Evolutionary conservation across 2,113 vertebrate genomes (phyloP), one percentile per base, ranked within the genome.

Genomic region (Apeltes quadracus): DNA sequence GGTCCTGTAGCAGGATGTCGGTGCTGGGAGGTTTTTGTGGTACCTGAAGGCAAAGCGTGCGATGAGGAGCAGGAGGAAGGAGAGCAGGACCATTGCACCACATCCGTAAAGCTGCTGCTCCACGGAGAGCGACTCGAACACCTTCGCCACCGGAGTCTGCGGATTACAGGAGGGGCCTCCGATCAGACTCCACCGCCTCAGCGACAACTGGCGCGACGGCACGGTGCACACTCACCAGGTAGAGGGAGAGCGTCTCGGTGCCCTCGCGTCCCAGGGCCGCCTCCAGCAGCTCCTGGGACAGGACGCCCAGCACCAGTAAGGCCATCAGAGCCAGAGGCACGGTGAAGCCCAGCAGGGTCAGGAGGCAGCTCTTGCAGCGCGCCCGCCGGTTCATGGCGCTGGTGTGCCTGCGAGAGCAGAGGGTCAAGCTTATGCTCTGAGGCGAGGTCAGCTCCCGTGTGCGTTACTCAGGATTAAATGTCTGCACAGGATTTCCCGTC

Each of bases 21-120:
- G 18, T 5, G 20, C 61, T 25, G 20, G 0, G 16, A 51, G 46
- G 2, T 16, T 15, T 5, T 50, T 58, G 3, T 57, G 74, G 53
- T 88, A 95, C 94, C 90, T 92, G 88, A 94, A 93, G 72, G 75
- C 90, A 61, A 90, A 90, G 36, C 87, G 93, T 8, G 94, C 85
- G 4, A 94, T 51, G 56, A 95, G 51, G 69, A 95, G 90, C 54
- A 95, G 76, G 25, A 95, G 64, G 66, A 95, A 86, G 25, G 94
- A 94, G 43, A 94, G 75, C 5, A 92, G 22, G n/a, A 93, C 72
- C 34, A 95, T 87, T 1, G 87, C 91, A 0, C 84, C 87, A 27
- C 91, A 91, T 41, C 79, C 27, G 57, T 94, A 94, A 1, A 94
- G 73, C 82, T 83, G 89, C 23, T 93, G 85, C 51, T 92, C 88